phyloP scores from a whole-genome alignment of 2,888 invertebrate species.

The Stenurella melanura region DNA sequence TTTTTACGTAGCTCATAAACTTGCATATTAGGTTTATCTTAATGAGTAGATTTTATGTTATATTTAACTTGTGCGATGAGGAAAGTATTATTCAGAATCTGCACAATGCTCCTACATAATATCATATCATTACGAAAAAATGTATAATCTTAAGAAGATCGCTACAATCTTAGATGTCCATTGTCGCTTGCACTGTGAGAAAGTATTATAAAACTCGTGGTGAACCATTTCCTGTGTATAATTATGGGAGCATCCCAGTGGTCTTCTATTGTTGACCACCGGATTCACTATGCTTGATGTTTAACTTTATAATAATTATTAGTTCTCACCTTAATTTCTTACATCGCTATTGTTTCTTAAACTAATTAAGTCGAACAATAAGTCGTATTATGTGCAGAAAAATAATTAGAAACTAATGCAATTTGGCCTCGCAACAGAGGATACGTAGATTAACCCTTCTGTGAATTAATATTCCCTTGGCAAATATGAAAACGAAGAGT shows the following conservation, averaged over 20 bases:
- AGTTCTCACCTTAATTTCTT: slow-evolving; percentile 40
- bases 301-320: slow-evolving; percentile 38
- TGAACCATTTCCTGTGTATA: slow-evolving; percentile 56
- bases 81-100: background rate
- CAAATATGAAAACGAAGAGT: too few species aligned
- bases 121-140: slow-evolving; percentile 1
- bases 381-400: background rate
- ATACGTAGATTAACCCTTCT: background rate
- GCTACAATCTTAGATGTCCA: slow-evolving; percentile 28
- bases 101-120: background rate
- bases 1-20: too few species aligned
- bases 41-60: too few species aligned
- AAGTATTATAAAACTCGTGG: slow-evolving; percentile 33
- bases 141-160: slow-evolving; percentile 5
- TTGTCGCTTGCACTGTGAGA: slow-evolving; percentile 39
- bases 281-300: slow-evolving; percentile 32
- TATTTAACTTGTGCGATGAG: too few species aligned
- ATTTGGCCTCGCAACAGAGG: background rate
- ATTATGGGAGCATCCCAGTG: slow-evolving; percentile 58
- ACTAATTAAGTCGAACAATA: slow-evolving; percentile 34
- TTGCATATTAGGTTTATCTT: too few species aligned
- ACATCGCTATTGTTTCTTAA: slow-evolving; percentile 34
- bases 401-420: background rate
- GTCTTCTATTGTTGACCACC: slow-evolving; percentile 54
- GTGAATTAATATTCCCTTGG: too few species aligned